phyloP scores from a whole-genome alignment of 1,140 invertebrate genomes.

The Drosophila biarmipes region DNA sequence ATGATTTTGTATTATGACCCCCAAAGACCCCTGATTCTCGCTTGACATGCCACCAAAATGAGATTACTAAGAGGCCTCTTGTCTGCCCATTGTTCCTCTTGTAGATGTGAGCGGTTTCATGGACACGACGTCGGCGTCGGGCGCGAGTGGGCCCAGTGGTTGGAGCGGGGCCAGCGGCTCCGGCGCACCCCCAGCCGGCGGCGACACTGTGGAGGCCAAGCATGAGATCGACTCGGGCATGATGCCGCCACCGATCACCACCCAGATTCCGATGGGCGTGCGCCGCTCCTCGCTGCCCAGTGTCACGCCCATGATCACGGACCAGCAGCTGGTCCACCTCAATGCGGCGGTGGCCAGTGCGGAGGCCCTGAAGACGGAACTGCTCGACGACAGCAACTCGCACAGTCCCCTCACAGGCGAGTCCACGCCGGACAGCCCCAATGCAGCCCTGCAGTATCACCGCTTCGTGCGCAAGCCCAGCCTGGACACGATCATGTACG shows the following conservation, averaged over 20 bases:
- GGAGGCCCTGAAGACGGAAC: conserved; percentile 88
- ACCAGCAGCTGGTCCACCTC: conserved; percentile 74
- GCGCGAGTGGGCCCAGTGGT: conserved; percentile 3
- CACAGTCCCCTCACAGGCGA: conserved; percentile 85
- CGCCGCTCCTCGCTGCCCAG: conserved; percentile 85
- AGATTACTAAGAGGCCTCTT: conserved; percentile 51
- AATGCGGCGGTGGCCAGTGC: conserved; percentile 76
- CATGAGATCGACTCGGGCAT: conserved; percentile 86
- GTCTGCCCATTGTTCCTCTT: conserved; percentile 56
- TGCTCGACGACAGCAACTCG: conserved; percentile 89
- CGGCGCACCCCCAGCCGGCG: neutral
- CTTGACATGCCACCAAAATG: conserved; percentile 34
- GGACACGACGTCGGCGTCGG: conserved; percentile 62
- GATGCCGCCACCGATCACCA: conserved; percentile 87
- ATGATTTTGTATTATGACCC: conserved; percentile 23
- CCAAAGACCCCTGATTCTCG: neutral
- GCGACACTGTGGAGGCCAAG: conserved; percentile 77
- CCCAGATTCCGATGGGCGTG: conserved; percentile 85
- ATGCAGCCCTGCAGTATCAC: conserved; percentile 60
- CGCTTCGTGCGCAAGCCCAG: conserved; percentile 67
- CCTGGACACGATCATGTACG: conserved; percentile 79
- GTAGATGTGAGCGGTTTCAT: conserved; percentile 74
- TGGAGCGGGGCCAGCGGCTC: conserved; percentile 9
- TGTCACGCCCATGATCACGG: conserved; percentile 74
- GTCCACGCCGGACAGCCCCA: conserved; percentile 64